phyloP scores from a whole-genome alignment of 2,797 vertebrate genomes.

The Onychomys torridus region DNA sequence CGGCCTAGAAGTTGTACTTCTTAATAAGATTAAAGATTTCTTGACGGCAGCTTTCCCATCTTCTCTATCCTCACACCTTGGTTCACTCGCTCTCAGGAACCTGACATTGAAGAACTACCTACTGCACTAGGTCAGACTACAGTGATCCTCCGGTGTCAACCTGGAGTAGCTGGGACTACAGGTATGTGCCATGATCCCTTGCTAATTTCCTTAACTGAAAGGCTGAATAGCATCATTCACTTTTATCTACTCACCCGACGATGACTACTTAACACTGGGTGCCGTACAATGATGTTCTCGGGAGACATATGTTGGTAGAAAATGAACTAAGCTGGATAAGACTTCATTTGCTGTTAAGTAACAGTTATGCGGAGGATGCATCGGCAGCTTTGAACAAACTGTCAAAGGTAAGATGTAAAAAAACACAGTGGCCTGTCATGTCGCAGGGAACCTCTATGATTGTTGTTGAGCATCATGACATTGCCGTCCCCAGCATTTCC shows the following conservation, averaged over 20 bases:
- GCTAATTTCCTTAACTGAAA: not conserved
- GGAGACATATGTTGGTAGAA: not conserved
- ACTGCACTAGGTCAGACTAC: not conserved
- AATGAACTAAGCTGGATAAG: not conserved
- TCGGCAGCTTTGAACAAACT: not conserved
- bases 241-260: not conserved
- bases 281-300: not conserved
- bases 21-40: not conserved
- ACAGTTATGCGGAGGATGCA: not conserved
- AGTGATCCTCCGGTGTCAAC: not conserved
- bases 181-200: not conserved
- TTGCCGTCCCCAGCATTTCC: not conserved
- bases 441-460: not conserved
- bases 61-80: not conserved
- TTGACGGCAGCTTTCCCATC: not conserved
- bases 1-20: too few species aligned
- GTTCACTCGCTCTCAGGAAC: not conserved
- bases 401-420: not conserved
- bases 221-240: too few species aligned
- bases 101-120: not conserved
- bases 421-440: not conserved
- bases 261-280: not conserved
- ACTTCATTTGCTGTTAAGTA: not conserved
- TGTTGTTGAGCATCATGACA: not conserved
- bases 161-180: not conserved